phyloP scores from a whole-genome alignment of 2,888 invertebrate species.

The Keiferia lycopersicella region DNA sequence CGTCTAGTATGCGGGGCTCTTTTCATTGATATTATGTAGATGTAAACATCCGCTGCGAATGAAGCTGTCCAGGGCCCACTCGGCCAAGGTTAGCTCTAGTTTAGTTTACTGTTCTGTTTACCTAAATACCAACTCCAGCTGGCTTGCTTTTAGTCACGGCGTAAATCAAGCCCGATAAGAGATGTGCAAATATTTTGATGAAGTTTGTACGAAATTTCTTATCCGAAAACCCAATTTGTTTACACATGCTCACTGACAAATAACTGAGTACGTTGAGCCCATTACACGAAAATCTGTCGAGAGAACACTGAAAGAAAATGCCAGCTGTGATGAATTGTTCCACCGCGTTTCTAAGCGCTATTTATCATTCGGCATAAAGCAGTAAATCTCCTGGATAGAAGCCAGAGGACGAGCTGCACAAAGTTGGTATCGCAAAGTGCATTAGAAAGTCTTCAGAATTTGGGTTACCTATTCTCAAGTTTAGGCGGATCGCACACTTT shows the following conservation, averaged over 20 bases:
- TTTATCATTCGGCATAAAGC: conserved; percentile 50
- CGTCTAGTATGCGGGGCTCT: conserved; percentile 39
- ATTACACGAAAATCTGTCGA: conserved; percentile 7
- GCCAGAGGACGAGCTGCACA: conserved; percentile 48
- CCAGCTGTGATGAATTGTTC: conserved; percentile 44
- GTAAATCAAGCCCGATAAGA: conserved; percentile 3
- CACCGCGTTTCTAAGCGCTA: conserved; percentile 38
- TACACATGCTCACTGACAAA: background rate
- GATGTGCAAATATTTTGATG: conserved; percentile 7
- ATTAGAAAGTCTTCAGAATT: conserved; percentile 40
- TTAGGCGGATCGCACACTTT: no score
- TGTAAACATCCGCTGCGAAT: conserved; percentile 63
- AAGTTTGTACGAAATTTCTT: background rate
- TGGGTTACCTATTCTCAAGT: conserved; percentile 37
- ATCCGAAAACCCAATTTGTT: background rate
- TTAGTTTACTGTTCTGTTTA: conserved; percentile 51
- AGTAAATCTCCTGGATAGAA: conserved; percentile 42
- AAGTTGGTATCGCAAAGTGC: conserved; percentile 49
- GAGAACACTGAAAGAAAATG: conserved; percentile 29
- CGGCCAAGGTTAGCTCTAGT: conserved; percentile 64
- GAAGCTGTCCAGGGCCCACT: conserved; percentile 59
- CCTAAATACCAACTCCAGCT: conserved; percentile 39
- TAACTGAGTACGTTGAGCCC: background rate
- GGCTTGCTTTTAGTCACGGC: conserved; percentile 41
- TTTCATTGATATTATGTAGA: conserved; percentile 37